These are phyloP conservation scores for Acipenser ruthenus DNA, from an alignment of 2,797 vertebrate genomes.

Conservation along the genomic window DNA sequence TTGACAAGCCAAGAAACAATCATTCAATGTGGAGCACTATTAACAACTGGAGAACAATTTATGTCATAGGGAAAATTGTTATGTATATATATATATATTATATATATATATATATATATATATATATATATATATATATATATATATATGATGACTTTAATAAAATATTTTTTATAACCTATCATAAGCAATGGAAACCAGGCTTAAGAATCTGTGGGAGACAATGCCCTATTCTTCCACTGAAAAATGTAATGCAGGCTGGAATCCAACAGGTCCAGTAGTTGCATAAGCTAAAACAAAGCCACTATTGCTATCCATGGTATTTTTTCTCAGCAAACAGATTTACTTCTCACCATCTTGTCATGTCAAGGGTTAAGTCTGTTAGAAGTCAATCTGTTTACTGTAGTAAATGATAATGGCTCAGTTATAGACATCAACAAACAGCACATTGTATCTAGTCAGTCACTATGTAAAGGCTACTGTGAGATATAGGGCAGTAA, in stretches of 20 bases:
- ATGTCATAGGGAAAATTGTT: too few relatives aligned
- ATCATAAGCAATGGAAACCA: constrained; percentile 6
- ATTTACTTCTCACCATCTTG: constrained; percentile 43
- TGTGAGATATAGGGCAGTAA: constrained; percentile 30
- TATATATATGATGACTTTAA: not conserved
- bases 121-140: too few relatives aligned
- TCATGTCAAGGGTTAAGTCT: constrained; percentile 42
- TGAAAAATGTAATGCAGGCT: constrained; percentile 47
- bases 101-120: too few relatives aligned
- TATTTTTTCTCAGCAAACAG: constrained; percentile 30
- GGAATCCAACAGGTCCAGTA: constrained; percentile 51
- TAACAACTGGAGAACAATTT: too few relatives aligned
- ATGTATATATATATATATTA: too few relatives aligned
- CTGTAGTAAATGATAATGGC: constrained; percentile 41
- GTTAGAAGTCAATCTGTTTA: constrained; percentile 42
- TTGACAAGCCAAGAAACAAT: too few relatives aligned
- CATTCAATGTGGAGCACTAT: too few relatives aligned
- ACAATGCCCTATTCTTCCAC: constrained; percentile 44
- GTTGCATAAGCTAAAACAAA: constrained; percentile 51
- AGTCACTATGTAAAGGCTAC: constrained; percentile 23
- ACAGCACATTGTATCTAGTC: constrained; percentile 32
- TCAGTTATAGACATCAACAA: constrained; percentile 33
- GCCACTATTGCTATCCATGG: constrained; percentile 40
- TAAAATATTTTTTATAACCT: not conserved
- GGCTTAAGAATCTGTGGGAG: constrained; percentile 29